Conservation (phyloP, 2,888 invertebrate species). For the Unio delphinus region DNA sequence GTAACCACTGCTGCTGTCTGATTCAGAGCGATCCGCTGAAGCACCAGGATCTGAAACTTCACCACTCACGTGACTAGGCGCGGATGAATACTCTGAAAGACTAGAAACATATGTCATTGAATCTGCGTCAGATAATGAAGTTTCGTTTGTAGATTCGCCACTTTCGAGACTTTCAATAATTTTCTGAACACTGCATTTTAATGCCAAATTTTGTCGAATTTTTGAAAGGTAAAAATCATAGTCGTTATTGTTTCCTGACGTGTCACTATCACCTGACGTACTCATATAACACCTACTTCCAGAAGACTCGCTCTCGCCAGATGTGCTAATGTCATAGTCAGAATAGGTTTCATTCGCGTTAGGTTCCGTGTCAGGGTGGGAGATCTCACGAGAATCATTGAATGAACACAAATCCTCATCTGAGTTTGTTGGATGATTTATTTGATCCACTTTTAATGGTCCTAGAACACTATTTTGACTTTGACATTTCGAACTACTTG, state of each 20-base stretch:
- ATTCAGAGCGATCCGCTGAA: constrained; percentile 42
- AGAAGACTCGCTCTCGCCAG: constrained; percentile 32
- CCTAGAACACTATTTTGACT: not conserved
- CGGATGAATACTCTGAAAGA: constrained; percentile 40
- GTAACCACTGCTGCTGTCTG: constrained; percentile 43
- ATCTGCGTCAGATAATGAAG: constrained; percentile 13
- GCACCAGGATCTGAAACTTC: constrained; percentile 16
- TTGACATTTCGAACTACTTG: constrained; percentile 17
- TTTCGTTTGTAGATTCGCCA: constrained; percentile 4
- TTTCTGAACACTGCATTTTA: constrained; percentile 33
- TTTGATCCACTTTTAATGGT: too few relatives aligned
- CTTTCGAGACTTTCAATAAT: constrained; percentile 21
- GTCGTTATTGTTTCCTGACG: constrained; percentile 20
- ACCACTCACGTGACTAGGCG: constrained; percentile 36
- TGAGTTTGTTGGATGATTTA: too few relatives aligned
- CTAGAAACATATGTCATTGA: constrained; percentile 42
- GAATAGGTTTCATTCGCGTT: constrained; percentile 20
- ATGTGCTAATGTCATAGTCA: constrained; percentile 29
- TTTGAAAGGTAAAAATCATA: constrained; percentile 33
- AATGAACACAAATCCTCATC: too few relatives aligned
- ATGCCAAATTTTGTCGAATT: constrained; percentile 30
- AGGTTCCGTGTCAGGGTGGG: not conserved
- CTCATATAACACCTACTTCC: constrained; percentile 10
- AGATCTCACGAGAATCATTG: too few relatives aligned
- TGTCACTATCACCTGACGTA: constrained; percentile 33